Conservation (phyloP, 1,140 invertebrate genomes). For the Meloidogyne hapla region DNA sequence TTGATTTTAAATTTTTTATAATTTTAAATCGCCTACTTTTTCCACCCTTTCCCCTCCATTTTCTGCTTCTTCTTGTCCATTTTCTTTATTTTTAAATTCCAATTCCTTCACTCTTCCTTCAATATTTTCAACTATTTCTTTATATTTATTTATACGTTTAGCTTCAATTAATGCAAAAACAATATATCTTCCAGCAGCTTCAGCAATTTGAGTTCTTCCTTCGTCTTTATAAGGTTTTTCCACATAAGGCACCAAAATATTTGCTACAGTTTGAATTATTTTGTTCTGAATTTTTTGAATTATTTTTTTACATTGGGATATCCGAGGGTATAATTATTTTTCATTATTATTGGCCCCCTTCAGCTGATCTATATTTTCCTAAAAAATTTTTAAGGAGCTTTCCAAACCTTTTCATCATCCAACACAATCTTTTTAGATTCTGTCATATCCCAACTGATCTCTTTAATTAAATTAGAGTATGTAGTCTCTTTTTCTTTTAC, state of each 20-base stretch:
- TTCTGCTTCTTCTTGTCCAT: not conserved
- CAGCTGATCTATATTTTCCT: too few species aligned
- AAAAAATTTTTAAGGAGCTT: too few species aligned
- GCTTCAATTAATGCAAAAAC: slow-evolving; percentile 1
- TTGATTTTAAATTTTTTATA: too few species aligned
- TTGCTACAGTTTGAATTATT: not conserved
- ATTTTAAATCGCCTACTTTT: not conserved
- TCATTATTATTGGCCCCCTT: too few species aligned
- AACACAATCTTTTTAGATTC: too few species aligned
- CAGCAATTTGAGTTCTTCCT: not conserved
- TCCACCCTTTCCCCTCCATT: not conserved
- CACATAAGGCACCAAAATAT: not conserved
- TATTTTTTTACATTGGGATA: not conserved
- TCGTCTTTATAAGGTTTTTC: not conserved
- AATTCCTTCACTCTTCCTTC: not conserved
- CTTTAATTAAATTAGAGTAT: not conserved
- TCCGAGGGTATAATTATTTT: too few species aligned
- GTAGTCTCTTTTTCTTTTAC: not conserved
- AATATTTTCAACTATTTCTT: not conserved
- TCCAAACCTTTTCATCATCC: too few species aligned
- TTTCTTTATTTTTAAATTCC: not conserved
- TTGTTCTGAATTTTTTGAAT: not conserved
- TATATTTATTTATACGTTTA: not conserved
- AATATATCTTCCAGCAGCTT: not conserved
- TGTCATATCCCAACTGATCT: not conserved